These are phyloP conservation scores for Neelides sp. DNA, from an alignment of 1,140 invertebrate species.

Conservation along the genomic window DNA sequence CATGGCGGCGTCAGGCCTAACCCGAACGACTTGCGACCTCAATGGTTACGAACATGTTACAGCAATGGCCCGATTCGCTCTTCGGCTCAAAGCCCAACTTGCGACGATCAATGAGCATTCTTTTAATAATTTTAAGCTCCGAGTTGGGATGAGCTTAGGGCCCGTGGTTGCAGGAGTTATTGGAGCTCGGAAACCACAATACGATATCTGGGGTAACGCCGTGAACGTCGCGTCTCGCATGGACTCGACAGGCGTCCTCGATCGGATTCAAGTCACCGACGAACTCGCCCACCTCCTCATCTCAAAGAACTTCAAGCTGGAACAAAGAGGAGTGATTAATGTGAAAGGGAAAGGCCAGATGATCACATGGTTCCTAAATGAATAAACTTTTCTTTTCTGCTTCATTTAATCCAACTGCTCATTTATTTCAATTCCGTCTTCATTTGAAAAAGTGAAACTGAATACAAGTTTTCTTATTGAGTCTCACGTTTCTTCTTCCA, in stretches of 20 bases:
- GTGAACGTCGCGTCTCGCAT: conserved; percentile 84
- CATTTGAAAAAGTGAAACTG: no score
- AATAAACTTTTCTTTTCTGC: conserved; percentile 31
- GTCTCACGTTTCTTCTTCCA: no score
- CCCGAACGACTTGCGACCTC: conserved; percentile 62
- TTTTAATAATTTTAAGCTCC: conserved; percentile 89
- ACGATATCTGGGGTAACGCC: conserved; percentile 87
- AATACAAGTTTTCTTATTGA: no score
- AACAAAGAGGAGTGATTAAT: conserved; percentile 66
- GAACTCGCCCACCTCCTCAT: conserved; percentile 68
- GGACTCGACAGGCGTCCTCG: conserved; percentile 68
- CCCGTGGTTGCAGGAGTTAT: conserved; percentile 84
- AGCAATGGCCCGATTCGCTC: conserved; percentile 81
- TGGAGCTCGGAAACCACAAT: conserved; percentile 79
- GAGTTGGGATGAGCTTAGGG: conserved; percentile 87
- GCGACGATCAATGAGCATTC: conserved; percentile 88
- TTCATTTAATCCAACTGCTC: no score
- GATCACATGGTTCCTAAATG: conserved; percentile 79
- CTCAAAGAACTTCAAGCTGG: conserved; percentile 57
- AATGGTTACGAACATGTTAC: conserved; percentile 63
- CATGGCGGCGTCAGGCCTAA: conserved; percentile 87
- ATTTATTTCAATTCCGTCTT: not conserved
- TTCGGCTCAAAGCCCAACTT: conserved; percentile 71
- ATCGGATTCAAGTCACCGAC: conserved; percentile 74
- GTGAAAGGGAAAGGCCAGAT: conserved; percentile 91